Evolutionary conservation across 2,888 invertebrate species (phyloP).

Genomic region (Bimastos eiseni): DNA sequence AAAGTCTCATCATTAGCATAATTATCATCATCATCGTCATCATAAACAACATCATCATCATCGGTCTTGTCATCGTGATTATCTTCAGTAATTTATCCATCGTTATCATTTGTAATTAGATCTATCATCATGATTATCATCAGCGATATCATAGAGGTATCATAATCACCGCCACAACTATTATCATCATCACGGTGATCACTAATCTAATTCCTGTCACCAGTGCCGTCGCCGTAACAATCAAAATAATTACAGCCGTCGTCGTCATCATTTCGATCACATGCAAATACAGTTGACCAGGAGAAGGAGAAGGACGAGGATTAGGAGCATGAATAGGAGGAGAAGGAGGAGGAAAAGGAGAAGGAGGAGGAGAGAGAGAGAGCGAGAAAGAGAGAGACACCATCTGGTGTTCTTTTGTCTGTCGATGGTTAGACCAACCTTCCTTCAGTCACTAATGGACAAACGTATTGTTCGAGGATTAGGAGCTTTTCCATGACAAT

Average conservation of each 20-base stretch:
- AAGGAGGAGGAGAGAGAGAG: neutral
- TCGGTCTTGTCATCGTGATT: neutral
- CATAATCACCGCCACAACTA: neutral
- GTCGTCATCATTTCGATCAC: neutral
- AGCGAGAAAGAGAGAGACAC: neutral
- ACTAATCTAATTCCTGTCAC: neutral
- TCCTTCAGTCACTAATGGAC: neutral
- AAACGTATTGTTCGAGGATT: neutral
- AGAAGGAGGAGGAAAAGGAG: neutral
- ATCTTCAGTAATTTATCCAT: neutral
- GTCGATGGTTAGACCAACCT: neutral
- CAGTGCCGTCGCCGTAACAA: neutral
- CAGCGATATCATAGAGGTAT: neutral
- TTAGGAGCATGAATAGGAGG: neutral
- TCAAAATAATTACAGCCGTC: neutral
- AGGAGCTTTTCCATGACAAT: neutral
- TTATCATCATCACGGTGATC: no score
- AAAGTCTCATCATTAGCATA: neutral
- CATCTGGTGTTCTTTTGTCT: neutral
- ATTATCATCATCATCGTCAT: no score
- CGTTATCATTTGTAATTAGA: neutral
- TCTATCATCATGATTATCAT: no score
- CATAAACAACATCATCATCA: neutral
- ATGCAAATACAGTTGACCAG: neutral
- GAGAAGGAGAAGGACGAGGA: neutral